Conservation (phyloP, 2,113 vertebrate species). For the Halcyon malimbica region DNA sequence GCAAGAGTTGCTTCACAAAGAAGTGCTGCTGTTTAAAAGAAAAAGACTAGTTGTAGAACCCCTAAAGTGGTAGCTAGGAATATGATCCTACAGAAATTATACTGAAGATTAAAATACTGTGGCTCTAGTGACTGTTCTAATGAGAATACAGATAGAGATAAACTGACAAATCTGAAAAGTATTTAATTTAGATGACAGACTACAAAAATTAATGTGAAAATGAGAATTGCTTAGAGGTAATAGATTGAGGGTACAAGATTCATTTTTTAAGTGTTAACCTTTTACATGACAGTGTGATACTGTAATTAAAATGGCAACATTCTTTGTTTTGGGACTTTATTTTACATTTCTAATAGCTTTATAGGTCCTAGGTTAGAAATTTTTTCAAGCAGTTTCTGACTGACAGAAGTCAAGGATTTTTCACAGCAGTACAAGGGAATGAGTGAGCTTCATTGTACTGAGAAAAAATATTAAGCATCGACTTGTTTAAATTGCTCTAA, state of each 20-base stretch:
- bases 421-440: not conserved
- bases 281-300: constrained; percentile 11
- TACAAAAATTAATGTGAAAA: constrained; percentile 52
- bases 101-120: constrained; percentile 47
- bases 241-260: constrained; percentile 24
- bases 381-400: constrained; percentile 1
- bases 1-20: not conserved
- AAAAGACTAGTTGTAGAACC: not conserved
- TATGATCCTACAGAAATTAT: not conserved
- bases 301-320: constrained; percentile 30
- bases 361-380: not conserved
- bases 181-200: constrained; percentile 53
- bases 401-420: not conserved
- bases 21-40: not conserved
- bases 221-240: constrained; percentile 36
- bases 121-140: constrained; percentile 20
- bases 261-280: constrained; percentile 36
- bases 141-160: constrained; percentile 6
- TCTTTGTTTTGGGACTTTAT: constrained; percentile 40
- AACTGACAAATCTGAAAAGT: constrained; percentile 38
- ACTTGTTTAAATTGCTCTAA: constrained; percentile 23
- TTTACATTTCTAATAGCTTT: constrained; percentile 29
- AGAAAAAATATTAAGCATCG: constrained; percentile 32
- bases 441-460: not conserved
- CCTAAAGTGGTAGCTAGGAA: constrained; percentile 2